Evolutionary conservation across 1,140 invertebrate species (phyloP).

Genomic region (Tribolium castaneum): DNA sequence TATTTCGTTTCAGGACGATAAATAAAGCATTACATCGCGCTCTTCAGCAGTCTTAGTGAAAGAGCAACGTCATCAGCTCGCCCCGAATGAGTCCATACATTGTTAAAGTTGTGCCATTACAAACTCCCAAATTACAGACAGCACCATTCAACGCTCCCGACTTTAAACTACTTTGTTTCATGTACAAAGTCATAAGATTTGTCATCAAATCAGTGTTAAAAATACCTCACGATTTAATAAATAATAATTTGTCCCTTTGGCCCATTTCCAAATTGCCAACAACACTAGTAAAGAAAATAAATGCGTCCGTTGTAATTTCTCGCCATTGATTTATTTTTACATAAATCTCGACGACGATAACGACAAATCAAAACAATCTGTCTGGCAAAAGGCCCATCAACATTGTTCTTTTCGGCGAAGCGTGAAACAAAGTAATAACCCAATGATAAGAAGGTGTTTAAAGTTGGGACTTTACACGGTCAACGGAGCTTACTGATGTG

Average conservation of each 20-base stretch:
- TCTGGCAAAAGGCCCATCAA: neutral
- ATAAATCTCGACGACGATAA: neutral
- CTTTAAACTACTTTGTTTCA: conserved; percentile 2
- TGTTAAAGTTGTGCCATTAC: conserved; percentile 7
- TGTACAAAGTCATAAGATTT: neutral
- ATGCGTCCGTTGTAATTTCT: conserved; percentile 12
- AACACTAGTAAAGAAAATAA: conserved; percentile 9
- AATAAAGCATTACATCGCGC: conserved; percentile 1
- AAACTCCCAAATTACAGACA: conserved; percentile 7
- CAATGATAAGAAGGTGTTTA: conserved; percentile 43
- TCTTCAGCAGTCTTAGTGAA: neutral
- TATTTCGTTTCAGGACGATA: conserved; percentile 9
- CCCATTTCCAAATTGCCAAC: conserved; percentile 6
- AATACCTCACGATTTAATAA: neutral
- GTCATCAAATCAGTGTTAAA: neutral
- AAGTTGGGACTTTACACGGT: conserved; percentile 44
- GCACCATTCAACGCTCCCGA: neutral
- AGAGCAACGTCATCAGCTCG: conserved; percentile 20
- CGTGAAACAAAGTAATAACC: conserved; percentile 34
- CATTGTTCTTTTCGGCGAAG: neutral
- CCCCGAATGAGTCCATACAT: neutral
- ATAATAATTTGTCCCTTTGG: conserved; percentile 12
- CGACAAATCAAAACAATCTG: neutral
- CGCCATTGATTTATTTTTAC: conserved; percentile 22
- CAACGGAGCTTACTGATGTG: conserved; percentile 44